Conservation (phyloP, 2,797 vertebrate genomes). For the Pangasius krempfi region DNA sequence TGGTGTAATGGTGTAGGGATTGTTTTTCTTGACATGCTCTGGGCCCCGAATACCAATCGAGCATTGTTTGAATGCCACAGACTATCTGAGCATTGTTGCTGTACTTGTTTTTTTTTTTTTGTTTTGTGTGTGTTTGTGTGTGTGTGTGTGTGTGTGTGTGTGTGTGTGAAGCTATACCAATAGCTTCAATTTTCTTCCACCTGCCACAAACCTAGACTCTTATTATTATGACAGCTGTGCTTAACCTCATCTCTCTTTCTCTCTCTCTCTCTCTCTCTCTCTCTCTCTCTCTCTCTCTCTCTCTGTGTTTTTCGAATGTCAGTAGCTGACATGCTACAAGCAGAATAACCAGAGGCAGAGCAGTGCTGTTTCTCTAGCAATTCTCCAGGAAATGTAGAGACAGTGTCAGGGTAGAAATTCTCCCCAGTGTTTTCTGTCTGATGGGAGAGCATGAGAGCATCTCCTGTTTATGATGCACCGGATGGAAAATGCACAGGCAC, state of each 20-base stretch:
- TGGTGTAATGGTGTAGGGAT: background rate
- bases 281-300: background rate
- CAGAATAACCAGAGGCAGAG: slow-evolving; percentile 40
- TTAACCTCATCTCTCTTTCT: slow-evolving; percentile 14
- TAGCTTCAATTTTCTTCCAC: slow-evolving; percentile 25
- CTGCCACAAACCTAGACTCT: background rate
- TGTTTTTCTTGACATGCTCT: background rate
- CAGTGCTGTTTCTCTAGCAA: slow-evolving; percentile 40
- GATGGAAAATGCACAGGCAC: slow-evolving; percentile 7
- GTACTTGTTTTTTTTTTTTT: background rate
- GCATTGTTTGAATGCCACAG: slow-evolving; percentile 7
- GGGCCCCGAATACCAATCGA: background rate
- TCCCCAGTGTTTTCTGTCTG: slow-evolving; percentile 27
- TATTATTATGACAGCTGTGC: slow-evolving; percentile 22
- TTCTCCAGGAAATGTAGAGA: slow-evolving; percentile 34
- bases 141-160: background rate
- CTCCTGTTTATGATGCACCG: slow-evolving; percentile 25
- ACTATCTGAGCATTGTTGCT: background rate
- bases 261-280: slow-evolving; percentile 7
- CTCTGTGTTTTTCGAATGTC: slow-evolving; percentile 10
- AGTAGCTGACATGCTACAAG: slow-evolving; percentile 41
- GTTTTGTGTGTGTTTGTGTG: background rate
- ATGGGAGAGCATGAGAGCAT: slow-evolving; percentile 25
- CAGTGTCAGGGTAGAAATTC: slow-evolving; percentile 24
- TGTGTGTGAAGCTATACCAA: slow-evolving; percentile 23